phyloP scores from a whole-genome alignment of 2,888 invertebrate species.

The Nysson spinosus region DNA sequence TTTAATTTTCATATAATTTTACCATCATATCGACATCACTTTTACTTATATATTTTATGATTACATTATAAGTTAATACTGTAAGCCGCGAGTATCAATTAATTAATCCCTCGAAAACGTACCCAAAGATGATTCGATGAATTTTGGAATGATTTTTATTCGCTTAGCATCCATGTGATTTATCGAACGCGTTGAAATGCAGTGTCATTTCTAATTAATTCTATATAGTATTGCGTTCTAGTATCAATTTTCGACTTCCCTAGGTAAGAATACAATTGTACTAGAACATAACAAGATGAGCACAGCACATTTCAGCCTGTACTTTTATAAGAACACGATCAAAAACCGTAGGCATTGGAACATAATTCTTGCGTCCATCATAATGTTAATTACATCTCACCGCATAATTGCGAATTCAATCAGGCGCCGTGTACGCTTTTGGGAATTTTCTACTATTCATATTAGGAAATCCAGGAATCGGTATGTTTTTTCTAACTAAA shows the following conservation, averaged over 20 bases:
- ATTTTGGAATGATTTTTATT: conserved; percentile 8
- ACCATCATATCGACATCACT: too few species aligned
- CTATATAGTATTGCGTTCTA: conserved; percentile 54
- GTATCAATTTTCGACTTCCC: conserved; percentile 63
- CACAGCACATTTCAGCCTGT: conserved; percentile 72
- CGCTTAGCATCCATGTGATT: conserved; percentile 8
- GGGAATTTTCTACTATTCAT: conserved; percentile 21
- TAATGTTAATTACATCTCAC: conserved; percentile 48
- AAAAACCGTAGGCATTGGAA: conserved; percentile 52
- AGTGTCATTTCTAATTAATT: conserved; percentile 27
- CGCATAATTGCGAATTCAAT: conserved; percentile 62
- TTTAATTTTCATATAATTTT: too few species aligned
- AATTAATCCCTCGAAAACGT: conserved; percentile 12
- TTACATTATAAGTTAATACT: too few species aligned
- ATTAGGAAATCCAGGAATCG: conserved; percentile 34
- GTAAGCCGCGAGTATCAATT: too few species aligned
- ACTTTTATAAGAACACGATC: conserved; percentile 66
- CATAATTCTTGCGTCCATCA: conserved; percentile 56
- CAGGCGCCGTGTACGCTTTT: conserved; percentile 64
- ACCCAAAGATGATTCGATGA: conserved; percentile 30
- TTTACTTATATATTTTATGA: too few species aligned
- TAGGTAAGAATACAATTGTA: conserved; percentile 60
- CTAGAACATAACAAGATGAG: conserved; percentile 59
- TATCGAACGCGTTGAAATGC: conserved; percentile 15
- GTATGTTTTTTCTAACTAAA: conserved; percentile 1